Evolutionary conservation across 2,797 vertebrate species (phyloP).

Genomic region (Pteropus rufus): DNA sequence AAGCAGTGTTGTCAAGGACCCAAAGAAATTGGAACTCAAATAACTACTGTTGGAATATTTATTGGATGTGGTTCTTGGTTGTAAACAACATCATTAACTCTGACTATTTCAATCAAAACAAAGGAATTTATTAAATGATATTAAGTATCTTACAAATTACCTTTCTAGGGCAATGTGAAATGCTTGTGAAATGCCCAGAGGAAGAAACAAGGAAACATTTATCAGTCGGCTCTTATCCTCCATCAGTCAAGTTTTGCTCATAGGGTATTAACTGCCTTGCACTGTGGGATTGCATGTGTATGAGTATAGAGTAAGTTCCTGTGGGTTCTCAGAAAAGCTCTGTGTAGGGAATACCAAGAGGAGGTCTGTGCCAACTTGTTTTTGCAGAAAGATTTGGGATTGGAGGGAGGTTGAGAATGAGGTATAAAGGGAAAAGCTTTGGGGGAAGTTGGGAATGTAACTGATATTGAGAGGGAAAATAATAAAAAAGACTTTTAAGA

Average conservation of each 20-base stretch:
- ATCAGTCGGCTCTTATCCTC: neutral
- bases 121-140: conserved; percentile 2
- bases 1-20: neutral
- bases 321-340: neutral
- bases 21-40: neutral
- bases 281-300: neutral
- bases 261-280: neutral
- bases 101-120: neutral
- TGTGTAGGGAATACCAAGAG: neutral
- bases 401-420: neutral
- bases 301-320: neutral
- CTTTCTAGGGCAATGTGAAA: neutral
- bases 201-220: neutral
- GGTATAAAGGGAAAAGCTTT: neutral
- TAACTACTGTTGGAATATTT: neutral
- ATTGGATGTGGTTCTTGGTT: neutral
- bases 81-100: neutral
- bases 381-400: neutral
- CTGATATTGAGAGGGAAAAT: neutral
- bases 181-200: neutral
- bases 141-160: neutral
- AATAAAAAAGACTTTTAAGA: neutral
- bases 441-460: neutral
- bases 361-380: neutral
- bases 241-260: neutral